phyloP scores from a whole-genome alignment of 1,140 invertebrate genomes.

The Aphidius ervi region DNA sequence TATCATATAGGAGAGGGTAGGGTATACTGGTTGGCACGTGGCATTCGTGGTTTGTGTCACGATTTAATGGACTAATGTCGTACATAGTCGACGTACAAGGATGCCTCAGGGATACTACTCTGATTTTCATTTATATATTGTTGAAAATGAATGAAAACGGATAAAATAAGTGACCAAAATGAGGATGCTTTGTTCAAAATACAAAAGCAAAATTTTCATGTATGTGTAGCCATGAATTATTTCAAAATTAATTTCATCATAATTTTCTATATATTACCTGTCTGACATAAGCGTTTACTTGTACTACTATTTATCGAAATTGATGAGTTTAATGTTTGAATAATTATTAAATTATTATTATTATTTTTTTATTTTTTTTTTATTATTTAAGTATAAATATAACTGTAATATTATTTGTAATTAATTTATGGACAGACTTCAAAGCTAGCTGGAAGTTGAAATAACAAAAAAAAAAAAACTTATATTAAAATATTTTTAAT shows the following conservation, averaged over 20 bases:
- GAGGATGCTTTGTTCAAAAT: neutral
- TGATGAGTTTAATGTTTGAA: too few relatives aligned
- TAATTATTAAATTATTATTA: too few relatives aligned
- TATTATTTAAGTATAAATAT: too few relatives aligned
- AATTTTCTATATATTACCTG: neutral
- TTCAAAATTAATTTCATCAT: neutral
- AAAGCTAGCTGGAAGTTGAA: too few relatives aligned
- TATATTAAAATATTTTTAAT: too few relatives aligned
- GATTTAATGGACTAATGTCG: slow-evolving; percentile 11
- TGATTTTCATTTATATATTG: slow-evolving; percentile 7
- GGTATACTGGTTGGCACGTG: neutral
- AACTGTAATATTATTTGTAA: too few relatives aligned
- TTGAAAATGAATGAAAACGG: neutral
- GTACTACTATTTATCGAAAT: too few relatives aligned
- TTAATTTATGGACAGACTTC: too few relatives aligned
- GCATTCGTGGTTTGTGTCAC: slow-evolving; percentile 1
- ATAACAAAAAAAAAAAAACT: too few relatives aligned
- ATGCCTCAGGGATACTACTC: slow-evolving; percentile 3
- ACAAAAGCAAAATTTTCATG: neutral
- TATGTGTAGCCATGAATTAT: neutral
- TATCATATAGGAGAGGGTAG: neutral
- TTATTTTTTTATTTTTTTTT: too few relatives aligned
- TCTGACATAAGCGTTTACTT: too few relatives aligned
- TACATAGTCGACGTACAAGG: slow-evolving; percentile 6
- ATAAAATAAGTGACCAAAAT: neutral